A percentile compares a stretch with the other conserved stretches of the same genome.
phyloP scores from a whole-genome alignment of 2,113 vertebrate species.

The Cottus gobio region DNA sequence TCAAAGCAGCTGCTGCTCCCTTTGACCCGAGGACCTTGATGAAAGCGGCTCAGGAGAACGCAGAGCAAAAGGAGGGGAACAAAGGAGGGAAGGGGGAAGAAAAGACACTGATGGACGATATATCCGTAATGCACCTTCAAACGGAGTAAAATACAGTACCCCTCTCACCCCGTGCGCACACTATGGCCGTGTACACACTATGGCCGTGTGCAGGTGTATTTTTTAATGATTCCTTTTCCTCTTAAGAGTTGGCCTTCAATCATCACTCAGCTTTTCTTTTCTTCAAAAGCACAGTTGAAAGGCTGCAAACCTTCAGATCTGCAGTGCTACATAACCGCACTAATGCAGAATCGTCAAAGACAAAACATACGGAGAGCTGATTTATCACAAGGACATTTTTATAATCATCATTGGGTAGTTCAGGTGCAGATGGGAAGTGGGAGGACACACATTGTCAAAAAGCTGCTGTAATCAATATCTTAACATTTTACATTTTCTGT shows the following conservation, averaged over 20 bases:
- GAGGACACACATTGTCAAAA: neutral
- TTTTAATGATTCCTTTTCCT: slow-evolving; percentile 23
- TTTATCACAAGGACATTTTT: neutral
- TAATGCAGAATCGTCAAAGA: neutral
- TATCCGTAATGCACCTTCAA: slow-evolving; percentile 7
- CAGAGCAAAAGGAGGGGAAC: slow-evolving; percentile 27
- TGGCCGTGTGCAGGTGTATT: neutral
- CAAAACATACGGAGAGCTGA: neutral
- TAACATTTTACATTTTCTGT: neutral
- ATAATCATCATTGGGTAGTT: neutral
- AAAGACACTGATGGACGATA: slow-evolving; percentile 6
- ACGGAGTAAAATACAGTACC: neutral
- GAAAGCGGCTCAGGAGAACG: slow-evolving; percentile 41
- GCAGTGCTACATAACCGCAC: neutral
- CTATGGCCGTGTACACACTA: neutral
- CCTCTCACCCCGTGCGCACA: neutral
- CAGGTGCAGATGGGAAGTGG: neutral
- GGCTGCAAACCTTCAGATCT: slow-evolving; percentile 2
- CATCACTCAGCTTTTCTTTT: slow-evolving; percentile 20
- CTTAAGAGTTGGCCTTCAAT: slow-evolving; percentile 30
- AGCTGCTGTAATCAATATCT: neutral
- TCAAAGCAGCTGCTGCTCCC: slow-evolving; percentile 55
- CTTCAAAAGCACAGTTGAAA: neutral
- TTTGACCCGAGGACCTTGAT: slow-evolving; percentile 48
- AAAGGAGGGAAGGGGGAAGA: slow-evolving; percentile 12